Conservation (phyloP, 1,140 invertebrate genomes). For the Papilio machaon region DNA sequence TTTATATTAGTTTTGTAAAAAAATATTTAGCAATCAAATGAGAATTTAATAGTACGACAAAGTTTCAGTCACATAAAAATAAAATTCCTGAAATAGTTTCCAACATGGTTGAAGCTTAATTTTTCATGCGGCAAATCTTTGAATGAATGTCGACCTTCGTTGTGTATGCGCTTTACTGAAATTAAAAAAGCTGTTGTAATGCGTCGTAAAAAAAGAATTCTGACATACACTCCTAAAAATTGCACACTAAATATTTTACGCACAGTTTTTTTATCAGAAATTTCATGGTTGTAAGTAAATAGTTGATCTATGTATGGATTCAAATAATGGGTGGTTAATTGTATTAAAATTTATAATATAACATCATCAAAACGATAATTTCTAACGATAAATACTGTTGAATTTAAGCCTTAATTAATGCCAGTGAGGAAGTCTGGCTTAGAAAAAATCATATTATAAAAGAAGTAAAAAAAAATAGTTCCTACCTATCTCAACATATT, state of each 20-base stretch:
- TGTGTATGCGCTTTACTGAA: constrained; percentile 8
- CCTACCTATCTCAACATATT: no score
- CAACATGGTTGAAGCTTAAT: constrained; percentile 7
- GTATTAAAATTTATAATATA: no score
- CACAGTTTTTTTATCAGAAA: not conserved
- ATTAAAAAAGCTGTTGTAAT: constrained; percentile 23
- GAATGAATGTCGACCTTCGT: constrained; percentile 10
- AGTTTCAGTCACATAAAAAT: not conserved
- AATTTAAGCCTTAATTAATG: no score
- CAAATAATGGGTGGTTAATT: no score
- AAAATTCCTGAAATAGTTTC: not conserved
- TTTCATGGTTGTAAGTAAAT: no score
- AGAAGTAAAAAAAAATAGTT: no score
- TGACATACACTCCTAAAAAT: not conserved
- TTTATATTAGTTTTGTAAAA: no score
- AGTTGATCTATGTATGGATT: no score
- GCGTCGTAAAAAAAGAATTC: not conserved
- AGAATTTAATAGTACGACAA: not conserved
- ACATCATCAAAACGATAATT: no score
- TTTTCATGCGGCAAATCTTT: constrained; percentile 12
- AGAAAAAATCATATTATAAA: no score
- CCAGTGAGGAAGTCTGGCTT: no score
- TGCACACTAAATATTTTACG: not conserved
- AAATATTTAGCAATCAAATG: not conserved
- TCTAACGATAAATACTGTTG: no score